Evolutionary conservation across 2,888 invertebrate species (phyloP), one percentile per base, ranked within the genome.

Genomic region (Bedellia somnulentella): DNA sequence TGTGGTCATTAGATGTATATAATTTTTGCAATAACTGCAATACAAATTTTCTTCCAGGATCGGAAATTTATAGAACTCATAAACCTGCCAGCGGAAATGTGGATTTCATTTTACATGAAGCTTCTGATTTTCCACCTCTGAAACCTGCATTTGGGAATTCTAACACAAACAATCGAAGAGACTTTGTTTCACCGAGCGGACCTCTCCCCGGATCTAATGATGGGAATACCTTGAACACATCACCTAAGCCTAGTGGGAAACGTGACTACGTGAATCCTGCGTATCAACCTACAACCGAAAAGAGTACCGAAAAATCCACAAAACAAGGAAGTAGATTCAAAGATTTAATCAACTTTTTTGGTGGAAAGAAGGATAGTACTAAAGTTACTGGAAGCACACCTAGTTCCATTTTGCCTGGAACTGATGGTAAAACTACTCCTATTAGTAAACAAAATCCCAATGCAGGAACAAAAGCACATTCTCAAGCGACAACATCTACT

Each of bases 261-360:
- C 24, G 22, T n/a, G 15, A 13, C 10, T 28, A 18, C 8, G 21
- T n/a, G 9, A 29, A 22, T 18, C 9, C 26, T 21, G 9, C 11
- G 15, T 15, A 5, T 28, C 15, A n/a, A n/a, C n/a, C n/a, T n/a
- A n/a, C n/a, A n/a, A n/a, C n/a, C n/a, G n/a, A n/a, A n/a, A n/a
- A n/a, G n/a, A n/a, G n/a, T n/a, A n/a, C n/a, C n/a, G n/a, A n/a
- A 23, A 47, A 51, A 31, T 44, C 40, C 18, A 37, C 44, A 15
- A 14, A 32, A 24, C 39, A 45, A 6, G 57, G 61, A n/a, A n/a
- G n/a, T 24, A 66, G 63, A 42, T 71, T 75, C 2, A 62, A 70
- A 42, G 73, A 68, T 36, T 47, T 75, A 9, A 42, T 75, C 21
- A 61, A 68, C 34, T 67, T 57, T 41, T 75, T 60, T 38, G 64